Conservation (phyloP, 2,888 invertebrate genomes). For the Periphyllus acericola region DNA sequence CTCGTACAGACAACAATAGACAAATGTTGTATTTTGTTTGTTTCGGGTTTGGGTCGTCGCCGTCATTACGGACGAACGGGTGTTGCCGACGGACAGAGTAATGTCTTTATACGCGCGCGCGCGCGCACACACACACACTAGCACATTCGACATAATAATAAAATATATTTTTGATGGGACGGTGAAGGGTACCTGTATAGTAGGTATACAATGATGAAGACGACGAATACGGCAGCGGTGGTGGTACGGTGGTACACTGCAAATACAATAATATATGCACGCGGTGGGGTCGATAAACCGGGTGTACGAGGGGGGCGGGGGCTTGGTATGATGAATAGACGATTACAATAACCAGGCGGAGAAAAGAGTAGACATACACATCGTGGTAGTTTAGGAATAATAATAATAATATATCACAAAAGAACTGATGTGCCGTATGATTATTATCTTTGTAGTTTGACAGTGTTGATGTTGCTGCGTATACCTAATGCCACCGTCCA, state of each 20-base stretch:
- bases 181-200: not conserved
- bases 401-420: conserved; percentile 24
- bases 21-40: conserved; percentile 7
- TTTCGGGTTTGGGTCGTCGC: conserved; percentile 4
- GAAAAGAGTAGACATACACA: not conserved
- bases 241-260: not conserved
- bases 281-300: not conserved
- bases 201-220: not conserved
- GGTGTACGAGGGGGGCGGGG: not conserved
- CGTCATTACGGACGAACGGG: conserved; percentile 37
- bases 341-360: not conserved
- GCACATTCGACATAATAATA: conserved; percentile 2
- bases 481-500: not conserved
- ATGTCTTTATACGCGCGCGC: conserved; percentile 22
- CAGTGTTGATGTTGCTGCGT: conserved; percentile 2
- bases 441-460: conserved; percentile 43
- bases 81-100: not conserved
- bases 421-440: conserved; percentile 45
- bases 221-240: not conserved
- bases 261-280: not conserved
- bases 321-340: not conserved
- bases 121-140: not conserved
- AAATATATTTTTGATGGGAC: not conserved
- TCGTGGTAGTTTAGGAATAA: not conserved
- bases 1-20: conserved; percentile 20